Percentiles rank a stretch among this genome's conserved stretches.
phyloP scores from a whole-genome alignment of 2,888 invertebrate genomes.

The Microdon myrmicae region DNA sequence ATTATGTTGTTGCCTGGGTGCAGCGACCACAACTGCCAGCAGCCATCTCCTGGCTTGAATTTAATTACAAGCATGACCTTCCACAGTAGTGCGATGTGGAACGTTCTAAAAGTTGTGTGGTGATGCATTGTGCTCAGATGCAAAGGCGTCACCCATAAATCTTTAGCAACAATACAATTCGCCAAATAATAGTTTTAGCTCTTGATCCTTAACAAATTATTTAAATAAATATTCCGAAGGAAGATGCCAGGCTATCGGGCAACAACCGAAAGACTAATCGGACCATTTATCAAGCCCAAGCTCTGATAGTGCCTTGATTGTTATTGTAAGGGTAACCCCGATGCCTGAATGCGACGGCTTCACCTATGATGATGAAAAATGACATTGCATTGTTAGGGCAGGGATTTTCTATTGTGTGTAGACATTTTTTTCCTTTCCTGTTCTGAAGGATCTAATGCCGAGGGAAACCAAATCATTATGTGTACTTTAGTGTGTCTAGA shows the following conservation, averaged over 20 bases:
- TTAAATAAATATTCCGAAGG: conserved; percentile 48
- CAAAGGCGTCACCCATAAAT: conserved; percentile 31
- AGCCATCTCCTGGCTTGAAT: conserved; percentile 15
- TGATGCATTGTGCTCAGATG: no score
- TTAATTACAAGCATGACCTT: conserved; percentile 49
- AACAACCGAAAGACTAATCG: conserved; percentile 22
- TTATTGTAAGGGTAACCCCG: conserved; percentile 4
- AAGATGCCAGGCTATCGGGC: conserved; percentile 9
- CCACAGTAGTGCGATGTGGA: conserved; percentile 26
- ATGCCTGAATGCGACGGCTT: conserved; percentile 16
- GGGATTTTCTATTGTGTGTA: conserved; percentile 27
- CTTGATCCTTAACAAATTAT: conserved; percentile 47
- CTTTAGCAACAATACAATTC: conserved; percentile 12
- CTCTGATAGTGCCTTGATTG: conserved; percentile 18
- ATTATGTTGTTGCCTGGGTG: conserved; percentile 42
- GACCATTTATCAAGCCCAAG: conserved; percentile 39
- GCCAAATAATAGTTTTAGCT: conserved; percentile 29
- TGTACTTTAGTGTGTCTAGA: conserved; percentile 32
- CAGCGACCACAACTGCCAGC: conserved; percentile 16
- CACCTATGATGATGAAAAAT: conserved; percentile 50
- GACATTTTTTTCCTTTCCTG: conserved; percentile 14
- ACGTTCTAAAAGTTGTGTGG: conserved; percentile 9
- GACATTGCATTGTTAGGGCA: conserved; percentile 43
- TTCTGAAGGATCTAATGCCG: conserved; percentile 9
- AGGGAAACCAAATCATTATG: conserved; percentile 36